Evolutionary conservation across 2,888 invertebrate genomes (phyloP).

Genomic region (Trachelus stipa): DNA sequence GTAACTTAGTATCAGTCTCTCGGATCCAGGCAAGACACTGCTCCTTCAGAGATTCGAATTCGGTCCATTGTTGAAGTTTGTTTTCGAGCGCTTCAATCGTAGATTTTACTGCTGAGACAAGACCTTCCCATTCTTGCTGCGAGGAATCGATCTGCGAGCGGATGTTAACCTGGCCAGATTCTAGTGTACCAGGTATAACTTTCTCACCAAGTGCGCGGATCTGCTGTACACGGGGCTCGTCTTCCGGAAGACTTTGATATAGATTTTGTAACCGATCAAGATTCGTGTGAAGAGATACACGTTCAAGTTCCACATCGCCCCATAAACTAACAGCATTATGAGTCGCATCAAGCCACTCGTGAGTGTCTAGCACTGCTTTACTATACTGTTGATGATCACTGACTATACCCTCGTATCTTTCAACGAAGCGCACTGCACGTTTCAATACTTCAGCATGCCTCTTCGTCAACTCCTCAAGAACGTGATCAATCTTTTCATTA

Average conservation of each 20-base stretch:
- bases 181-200: slow-evolving; percentile 88
- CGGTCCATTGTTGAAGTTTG: slow-evolving; percentile 91
- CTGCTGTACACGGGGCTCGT: slow-evolving; percentile 84
- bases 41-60: slow-evolving; percentile 89
- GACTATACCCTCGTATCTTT: slow-evolving; percentile 88
- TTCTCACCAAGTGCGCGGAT: slow-evolving; percentile 88
- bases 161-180: slow-evolving; percentile 86
- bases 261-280: slow-evolving; percentile 84
- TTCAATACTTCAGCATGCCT: slow-evolving; percentile 80
- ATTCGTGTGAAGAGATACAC: slow-evolving; percentile 87
- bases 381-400: slow-evolving; percentile 90
- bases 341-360: slow-evolving; percentile 89
- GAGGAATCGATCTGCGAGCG: slow-evolving; percentile 88
- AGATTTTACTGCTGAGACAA: slow-evolving; percentile 80
- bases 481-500: slow-evolving; percentile 79
- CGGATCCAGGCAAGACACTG: slow-evolving; percentile 88
- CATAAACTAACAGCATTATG: slow-evolving; percentile 84
- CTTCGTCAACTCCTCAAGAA: slow-evolving; percentile 76
- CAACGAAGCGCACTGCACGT: slow-evolving; percentile 81
- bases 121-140: slow-evolving; percentile 90
- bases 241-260: slow-evolving; percentile 83
- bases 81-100: slow-evolving; percentile 84
- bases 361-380: slow-evolving; percentile 86
- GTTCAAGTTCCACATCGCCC: slow-evolving; percentile 86
- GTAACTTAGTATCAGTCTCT: slow-evolving; percentile 87